Evolutionary conservation across 1,140 invertebrate species (phyloP).

Genomic region (Holotrichia oblita): DNA sequence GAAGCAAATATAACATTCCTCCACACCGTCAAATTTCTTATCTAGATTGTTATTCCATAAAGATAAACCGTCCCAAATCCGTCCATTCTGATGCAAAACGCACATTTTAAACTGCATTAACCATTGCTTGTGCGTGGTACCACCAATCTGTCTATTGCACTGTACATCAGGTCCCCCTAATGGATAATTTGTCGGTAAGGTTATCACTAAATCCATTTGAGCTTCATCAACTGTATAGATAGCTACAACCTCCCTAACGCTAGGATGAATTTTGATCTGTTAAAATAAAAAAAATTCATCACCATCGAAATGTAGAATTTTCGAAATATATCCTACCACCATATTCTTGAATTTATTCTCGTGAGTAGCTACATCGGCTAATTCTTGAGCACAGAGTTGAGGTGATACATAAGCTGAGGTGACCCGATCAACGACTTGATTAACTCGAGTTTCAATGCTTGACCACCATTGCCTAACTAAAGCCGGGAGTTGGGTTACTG

Average conservation of each 20-base stretch:
- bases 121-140: constrained; percentile 74
- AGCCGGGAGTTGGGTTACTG: constrained; percentile 77
- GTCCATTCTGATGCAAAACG: constrained; percentile 87
- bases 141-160: constrained; percentile 70
- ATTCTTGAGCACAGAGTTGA: constrained; percentile 74
- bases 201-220: constrained; percentile 81
- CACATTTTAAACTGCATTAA: constrained; percentile 84
- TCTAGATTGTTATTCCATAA: constrained; percentile 92
- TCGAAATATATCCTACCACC: constrained; percentile 67
- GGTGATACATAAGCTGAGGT: constrained; percentile 79
- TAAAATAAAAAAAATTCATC: not conserved
- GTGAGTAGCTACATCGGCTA: constrained; percentile 67
- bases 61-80: constrained; percentile 83
- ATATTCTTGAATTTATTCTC: constrained; percentile 73
- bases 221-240: constrained; percentile 84
- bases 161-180: constrained; percentile 77
- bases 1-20: constrained; percentile 95
- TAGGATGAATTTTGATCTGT: constrained; percentile 76
- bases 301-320: not conserved
- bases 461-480: constrained; percentile 86
- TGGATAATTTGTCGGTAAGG: constrained; percentile 83
- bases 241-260: constrained; percentile 80
- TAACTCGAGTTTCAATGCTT: constrained; percentile 71
- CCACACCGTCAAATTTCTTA: constrained; percentile 88
- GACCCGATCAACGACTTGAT: constrained; percentile 78